Conservation (phyloP, 2,888 invertebrate species). For the Morpho deidamia region DNA sequence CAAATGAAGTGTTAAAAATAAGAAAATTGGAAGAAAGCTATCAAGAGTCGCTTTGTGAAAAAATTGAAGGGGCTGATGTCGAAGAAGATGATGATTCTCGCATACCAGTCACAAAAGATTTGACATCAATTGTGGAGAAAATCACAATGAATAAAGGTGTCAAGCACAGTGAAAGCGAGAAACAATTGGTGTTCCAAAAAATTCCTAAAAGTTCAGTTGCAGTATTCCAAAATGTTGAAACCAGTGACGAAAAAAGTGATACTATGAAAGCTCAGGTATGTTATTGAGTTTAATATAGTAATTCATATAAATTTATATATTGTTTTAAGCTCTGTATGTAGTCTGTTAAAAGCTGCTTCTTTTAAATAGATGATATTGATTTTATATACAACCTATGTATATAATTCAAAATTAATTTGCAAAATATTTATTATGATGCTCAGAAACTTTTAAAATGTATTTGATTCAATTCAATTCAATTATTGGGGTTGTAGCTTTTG, state of each 20-base stretch:
- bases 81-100: conserved; percentile 44
- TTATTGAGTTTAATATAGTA: not conserved
- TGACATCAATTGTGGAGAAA: conserved; percentile 76
- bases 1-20: conserved; percentile 65
- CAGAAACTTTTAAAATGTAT: too few relatives aligned
- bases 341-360: too few relatives aligned
- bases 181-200: conserved; percentile 62
- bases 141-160: conserved; percentile 53
- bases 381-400: too few relatives aligned
- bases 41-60: conserved; percentile 51
- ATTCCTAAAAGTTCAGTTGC: conserved; percentile 80
- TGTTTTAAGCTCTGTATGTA: not conserved
- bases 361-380: too few relatives aligned
- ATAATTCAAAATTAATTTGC: too few relatives aligned
- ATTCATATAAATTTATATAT: not conserved
- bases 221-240: conserved; percentile 80
- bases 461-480: too few relatives aligned
- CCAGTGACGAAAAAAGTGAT: conserved; percentile 44
- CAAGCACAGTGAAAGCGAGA: conserved; percentile 30
- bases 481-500: too few relatives aligned
- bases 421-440: too few relatives aligned
- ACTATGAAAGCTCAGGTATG: conserved; percentile 80
- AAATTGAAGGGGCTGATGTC: conserved; percentile 27
- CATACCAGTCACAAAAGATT: conserved; percentile 70
- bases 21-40: conserved; percentile 68